Evolutionary conservation across 2,888 invertebrate species (phyloP).

Genomic region (Microctonus aethiopoides): DNA sequence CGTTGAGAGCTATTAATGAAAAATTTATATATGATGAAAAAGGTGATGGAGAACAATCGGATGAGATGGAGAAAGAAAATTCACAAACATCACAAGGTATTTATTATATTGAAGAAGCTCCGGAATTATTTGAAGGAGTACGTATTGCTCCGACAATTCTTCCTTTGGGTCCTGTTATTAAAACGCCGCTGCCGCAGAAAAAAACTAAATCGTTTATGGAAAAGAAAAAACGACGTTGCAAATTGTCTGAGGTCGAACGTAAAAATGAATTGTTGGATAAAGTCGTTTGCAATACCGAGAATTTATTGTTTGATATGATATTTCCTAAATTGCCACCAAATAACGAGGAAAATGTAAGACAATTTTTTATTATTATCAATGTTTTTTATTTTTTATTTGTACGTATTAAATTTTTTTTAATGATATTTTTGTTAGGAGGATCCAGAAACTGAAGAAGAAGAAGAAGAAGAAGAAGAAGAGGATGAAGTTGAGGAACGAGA

Average conservation of each 20-base stretch:
- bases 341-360: neutral
- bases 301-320: conserved; percentile 56
- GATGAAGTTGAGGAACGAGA: neutral
- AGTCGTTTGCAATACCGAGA: conserved; percentile 53
- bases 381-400: neutral
- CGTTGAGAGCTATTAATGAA: conserved; percentile 61
- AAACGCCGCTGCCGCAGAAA: conserved; percentile 49
- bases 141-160: conserved; percentile 51
- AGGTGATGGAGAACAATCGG: conserved; percentile 34
- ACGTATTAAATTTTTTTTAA: neutral
- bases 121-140: conserved; percentile 42
- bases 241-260: conserved; percentile 40
- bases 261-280: conserved; percentile 46
- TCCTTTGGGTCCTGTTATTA: conserved; percentile 59
- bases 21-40: conserved; percentile 49
- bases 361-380: neutral
- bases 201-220: conserved; percentile 45
- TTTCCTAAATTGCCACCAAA: conserved; percentile 46
- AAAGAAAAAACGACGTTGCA: conserved; percentile 46
- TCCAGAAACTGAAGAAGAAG: neutral
- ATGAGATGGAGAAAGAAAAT: neutral
- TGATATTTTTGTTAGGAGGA: neutral
- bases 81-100: conserved; percentile 9
- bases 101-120: conserved; percentile 37
- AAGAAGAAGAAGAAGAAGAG: no score